These are phyloP conservation scores for Schizotus pectinicornis DNA, from an alignment of 2,888 invertebrate genomes.

Conservation along the genomic window DNA sequence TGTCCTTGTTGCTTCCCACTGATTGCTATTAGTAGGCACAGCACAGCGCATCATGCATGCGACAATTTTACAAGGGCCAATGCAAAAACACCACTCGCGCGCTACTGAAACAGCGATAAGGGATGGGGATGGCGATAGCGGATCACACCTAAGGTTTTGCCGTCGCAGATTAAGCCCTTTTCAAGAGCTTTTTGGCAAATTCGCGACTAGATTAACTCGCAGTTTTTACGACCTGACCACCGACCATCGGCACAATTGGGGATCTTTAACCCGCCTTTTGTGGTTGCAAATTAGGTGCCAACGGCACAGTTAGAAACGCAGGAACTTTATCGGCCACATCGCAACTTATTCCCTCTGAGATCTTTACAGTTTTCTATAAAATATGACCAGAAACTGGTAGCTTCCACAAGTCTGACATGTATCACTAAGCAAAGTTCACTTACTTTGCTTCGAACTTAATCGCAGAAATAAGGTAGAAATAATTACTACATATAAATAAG, in stretches of 20 bases:
- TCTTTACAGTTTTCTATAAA: too few relatives aligned
- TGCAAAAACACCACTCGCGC: slow-evolving; percentile 40
- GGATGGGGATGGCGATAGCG: slow-evolving; percentile 18
- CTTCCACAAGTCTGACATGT: too few relatives aligned
- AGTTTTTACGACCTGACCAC: slow-evolving; percentile 9
- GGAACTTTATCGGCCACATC: too few relatives aligned
- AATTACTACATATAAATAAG: too few relatives aligned
- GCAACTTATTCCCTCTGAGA: too few relatives aligned
- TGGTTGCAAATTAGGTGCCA: too few relatives aligned
- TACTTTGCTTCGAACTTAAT: too few relatives aligned
- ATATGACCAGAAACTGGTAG: too few relatives aligned
- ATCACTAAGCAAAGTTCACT: too few relatives aligned
- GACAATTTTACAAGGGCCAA: slow-evolving; percentile 42
- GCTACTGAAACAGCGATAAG: slow-evolving; percentile 34
- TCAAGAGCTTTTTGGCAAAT: slow-evolving; percentile 30
- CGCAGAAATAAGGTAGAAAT: too few relatives aligned
- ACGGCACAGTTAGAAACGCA: too few relatives aligned
- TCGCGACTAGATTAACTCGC: slow-evolving; percentile 20
- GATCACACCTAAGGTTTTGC: slow-evolving; percentile 19
- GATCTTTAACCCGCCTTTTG: not conserved
- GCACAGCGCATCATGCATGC: slow-evolving; percentile 39
- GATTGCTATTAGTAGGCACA: slow-evolving; percentile 43
- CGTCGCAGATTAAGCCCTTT: slow-evolving; percentile 26
- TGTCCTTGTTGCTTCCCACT: slow-evolving; percentile 47
- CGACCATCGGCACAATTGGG: not conserved